These are phyloP conservation scores for Eulemur albifrons DNA, from an alignment of 2,797 vertebrate species.

Conservation along the genomic window DNA sequence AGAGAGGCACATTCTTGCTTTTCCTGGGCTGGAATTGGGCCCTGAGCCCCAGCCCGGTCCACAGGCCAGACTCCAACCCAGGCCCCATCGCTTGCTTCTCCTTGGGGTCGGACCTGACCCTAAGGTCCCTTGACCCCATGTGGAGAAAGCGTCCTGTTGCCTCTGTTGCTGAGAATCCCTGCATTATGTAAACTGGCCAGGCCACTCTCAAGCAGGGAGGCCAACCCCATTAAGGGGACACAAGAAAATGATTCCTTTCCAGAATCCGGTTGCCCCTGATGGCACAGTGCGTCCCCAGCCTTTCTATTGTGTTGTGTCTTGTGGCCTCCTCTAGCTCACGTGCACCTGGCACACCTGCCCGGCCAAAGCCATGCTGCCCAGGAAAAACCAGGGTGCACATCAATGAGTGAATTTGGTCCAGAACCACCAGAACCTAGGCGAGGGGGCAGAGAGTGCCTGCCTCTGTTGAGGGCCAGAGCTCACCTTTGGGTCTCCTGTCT, in stretches of 20 bases:
- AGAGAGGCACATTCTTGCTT: not conserved
- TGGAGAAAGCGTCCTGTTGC: not conserved
- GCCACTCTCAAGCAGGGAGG: not conserved
- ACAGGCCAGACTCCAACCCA: not conserved
- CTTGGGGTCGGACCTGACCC: not conserved
- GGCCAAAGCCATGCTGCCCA: not conserved
- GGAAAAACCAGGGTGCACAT: not conserved
- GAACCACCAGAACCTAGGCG: not conserved
- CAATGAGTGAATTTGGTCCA: not conserved
- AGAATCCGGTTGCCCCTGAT: not conserved
- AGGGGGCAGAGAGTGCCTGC: not conserved
- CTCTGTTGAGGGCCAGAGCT: not conserved
- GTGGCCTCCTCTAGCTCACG: not conserved
- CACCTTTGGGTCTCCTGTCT: not conserved
- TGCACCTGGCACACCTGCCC: not conserved
- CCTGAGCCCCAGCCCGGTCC: not conserved
- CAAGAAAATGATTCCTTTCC: not conserved
- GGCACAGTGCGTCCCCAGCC: not conserved
- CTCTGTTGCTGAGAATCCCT: not conserved
- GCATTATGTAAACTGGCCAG: accelerated
- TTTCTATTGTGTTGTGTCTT: not conserved
- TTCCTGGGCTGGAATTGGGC: not conserved
- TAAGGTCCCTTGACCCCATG: not conserved
- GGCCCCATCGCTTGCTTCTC: not conserved
- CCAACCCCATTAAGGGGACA: not conserved